phyloP scores from a whole-genome alignment of 2,888 invertebrate species.

The Drosophila vallismaia region DNA sequence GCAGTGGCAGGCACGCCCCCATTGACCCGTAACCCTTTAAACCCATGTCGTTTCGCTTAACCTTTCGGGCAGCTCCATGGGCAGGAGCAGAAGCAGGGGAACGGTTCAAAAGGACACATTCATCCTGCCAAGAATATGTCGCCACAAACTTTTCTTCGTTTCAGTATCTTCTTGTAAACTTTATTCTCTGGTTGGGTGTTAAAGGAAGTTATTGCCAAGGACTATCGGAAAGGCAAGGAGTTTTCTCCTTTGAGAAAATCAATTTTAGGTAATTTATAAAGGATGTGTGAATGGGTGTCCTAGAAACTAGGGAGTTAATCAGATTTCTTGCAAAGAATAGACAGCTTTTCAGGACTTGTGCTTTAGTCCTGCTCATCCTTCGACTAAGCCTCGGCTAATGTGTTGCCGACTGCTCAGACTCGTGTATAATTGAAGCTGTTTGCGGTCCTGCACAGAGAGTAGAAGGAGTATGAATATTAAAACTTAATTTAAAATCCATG shows the following conservation, averaged over 20 bases:
- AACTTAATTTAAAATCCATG: constrained; percentile 62
- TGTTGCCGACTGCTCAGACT: constrained; percentile 36
- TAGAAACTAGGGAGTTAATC: constrained; percentile 27
- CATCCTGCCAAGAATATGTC: constrained; percentile 59
- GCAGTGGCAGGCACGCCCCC: constrained; percentile 32
- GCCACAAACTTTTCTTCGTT: constrained; percentile 52
- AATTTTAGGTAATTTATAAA: constrained; percentile 31
- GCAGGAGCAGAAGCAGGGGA: no score
- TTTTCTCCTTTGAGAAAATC: constrained; percentile 3
- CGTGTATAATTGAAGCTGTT: constrained; percentile 50
- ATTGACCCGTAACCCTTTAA: constrained; percentile 36
- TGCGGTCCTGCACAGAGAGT: constrained; percentile 27
- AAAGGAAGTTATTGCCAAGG: constrained; percentile 26
- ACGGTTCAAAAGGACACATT: constrained; percentile 19
- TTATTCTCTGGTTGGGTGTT: constrained; percentile 13
- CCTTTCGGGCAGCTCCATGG: constrained; percentile 48
- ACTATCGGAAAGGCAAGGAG: constrained; percentile 22
- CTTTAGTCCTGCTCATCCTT: constrained; percentile 10
- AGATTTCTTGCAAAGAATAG: constrained; percentile 37
- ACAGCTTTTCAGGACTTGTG: constrained; percentile 32
- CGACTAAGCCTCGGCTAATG: constrained; percentile 34
- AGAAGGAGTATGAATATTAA: constrained; percentile 49
- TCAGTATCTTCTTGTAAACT: constrained; percentile 21
- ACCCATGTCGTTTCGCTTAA: constrained; percentile 67
- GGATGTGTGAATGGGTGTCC: not conserved